These are phyloP conservation scores for Gobius niger DNA, from an alignment of 2,113 vertebrate species.

Conservation along the genomic window DNA sequence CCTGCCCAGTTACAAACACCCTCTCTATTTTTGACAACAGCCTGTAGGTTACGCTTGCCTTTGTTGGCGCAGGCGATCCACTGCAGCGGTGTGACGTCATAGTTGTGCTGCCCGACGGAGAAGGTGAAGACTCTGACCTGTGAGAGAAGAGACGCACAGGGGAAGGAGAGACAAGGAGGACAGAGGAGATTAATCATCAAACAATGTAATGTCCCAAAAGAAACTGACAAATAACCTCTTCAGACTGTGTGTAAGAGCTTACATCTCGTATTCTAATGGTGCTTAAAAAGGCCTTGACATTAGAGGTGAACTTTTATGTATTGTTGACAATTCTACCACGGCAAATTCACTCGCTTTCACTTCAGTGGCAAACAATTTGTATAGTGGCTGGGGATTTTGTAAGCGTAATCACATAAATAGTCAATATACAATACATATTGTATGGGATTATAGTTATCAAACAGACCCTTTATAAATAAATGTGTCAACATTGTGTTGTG, in stretches of 20 bases:
- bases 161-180: background rate
- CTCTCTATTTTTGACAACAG: background rate
- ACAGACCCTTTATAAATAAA: too few species aligned
- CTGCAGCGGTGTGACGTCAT: slow-evolving; percentile 93
- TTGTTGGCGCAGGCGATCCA: slow-evolving; percentile 98
- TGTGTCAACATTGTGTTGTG: too few species aligned
- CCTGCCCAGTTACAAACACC: background rate
- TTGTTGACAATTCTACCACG: too few species aligned
- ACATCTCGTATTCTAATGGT: too few species aligned
- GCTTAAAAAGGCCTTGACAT: too few species aligned
- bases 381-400: too few species aligned
- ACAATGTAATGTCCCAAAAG: background rate
- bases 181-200: background rate
- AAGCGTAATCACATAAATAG: too few species aligned
- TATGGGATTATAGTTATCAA: too few species aligned
- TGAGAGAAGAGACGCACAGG: slow-evolving; percentile 12
- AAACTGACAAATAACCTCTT: slow-evolving; percentile 3
- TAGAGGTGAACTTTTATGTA: too few species aligned
- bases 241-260: background rate
- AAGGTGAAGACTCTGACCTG: slow-evolving; percentile 95
- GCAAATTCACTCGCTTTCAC: too few species aligned
- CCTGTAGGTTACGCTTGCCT: slow-evolving; percentile 73
- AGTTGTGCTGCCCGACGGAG: slow-evolving; percentile 97
- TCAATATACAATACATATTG: too few species aligned
- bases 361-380: too few species aligned